Percentiles rank a stretch among this genome's conserved stretches.
phyloP scores from a whole-genome alignment of 2,888 invertebrate genomes.

The Cantharis rustica region DNA sequence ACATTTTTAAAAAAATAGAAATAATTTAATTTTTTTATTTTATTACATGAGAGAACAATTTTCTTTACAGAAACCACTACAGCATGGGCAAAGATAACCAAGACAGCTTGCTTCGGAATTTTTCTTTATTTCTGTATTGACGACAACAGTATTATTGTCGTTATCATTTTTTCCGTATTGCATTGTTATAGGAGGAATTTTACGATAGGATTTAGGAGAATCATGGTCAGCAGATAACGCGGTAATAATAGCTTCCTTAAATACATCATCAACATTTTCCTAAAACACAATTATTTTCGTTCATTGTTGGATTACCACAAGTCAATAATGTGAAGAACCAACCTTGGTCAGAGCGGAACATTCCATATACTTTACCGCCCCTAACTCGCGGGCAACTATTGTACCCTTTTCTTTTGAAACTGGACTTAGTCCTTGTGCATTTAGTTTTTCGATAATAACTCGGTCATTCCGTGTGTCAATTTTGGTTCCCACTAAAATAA shows the following conservation, averaged over 20 bases:
- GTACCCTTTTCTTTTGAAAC: conserved; percentile 11
- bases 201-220: not conserved
- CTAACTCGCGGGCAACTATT: conserved; percentile 15
- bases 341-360: conserved; percentile 24
- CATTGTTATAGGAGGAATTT: not conserved
- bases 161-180: too few relatives aligned
- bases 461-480: conserved; percentile 17
- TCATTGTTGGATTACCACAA: not conserved
- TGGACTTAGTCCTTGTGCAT: conserved; percentile 2
- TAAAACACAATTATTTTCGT: not conserved
- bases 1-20: not conserved
- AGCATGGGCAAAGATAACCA: not conserved
- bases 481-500: conserved; percentile 21
- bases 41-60: not conserved
- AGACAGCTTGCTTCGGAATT: not conserved
- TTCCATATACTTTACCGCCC: conserved; percentile 20
- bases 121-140: not conserved
- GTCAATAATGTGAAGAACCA: not conserved
- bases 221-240: not conserved
- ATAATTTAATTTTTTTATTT: not conserved
- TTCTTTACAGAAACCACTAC: not conserved
- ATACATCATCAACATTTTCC: conserved; percentile 4
- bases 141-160: not conserved
- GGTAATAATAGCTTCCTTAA: not conserved
- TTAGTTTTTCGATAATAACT: conserved; percentile 3